Base-by-base conservation (phyloP, 2,797 vertebrate genomes). In the Anguilla anguilla region DNA sequence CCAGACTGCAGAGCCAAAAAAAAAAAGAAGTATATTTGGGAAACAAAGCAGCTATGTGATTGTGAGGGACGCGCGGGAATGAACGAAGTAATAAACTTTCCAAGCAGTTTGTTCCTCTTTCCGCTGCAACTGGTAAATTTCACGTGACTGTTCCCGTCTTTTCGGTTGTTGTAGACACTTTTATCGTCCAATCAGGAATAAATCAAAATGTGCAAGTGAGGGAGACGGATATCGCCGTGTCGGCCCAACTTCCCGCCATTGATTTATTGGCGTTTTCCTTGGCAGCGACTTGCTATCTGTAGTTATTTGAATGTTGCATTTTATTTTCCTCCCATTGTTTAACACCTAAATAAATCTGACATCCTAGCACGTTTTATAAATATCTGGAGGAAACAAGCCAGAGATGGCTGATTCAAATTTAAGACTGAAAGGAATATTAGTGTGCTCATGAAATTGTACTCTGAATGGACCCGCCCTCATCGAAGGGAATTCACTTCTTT, bases 181-280 rank as follows among this genome's bases (percentile, higher is more conserved):
- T 96, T 95, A 93, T 95, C 86, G 93, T 96, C 95, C 93, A 91
- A 95, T 96, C 94, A 93, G 93, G 95, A 95, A 96, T 96, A 96
- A 96, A 96, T 96, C 94, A 96, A 95, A 95, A 94, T 92, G 91
- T 92, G 94, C 89, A 93, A 90, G 90, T 95, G 95, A 96, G 93
- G 94, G 95, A 96, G 95, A 96, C 93, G 86, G 95, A 95, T 96
- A 96, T 94, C 90, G 83, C 91, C 25, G 91, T 88, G 94, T 95
- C 94, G 95, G 92, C 91, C 94, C 90, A 89, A 94, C 94, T 95
- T 95, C 95, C 95, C 94, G 93, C 94, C 89, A 93, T 51, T 96
- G 95, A 96, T 96, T 96, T 96, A 96, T 96, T 87, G 94, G 84
- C 74, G 69, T 91, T 94, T 93, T 95, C 90, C 92, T 92, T 88